Conservation (phyloP, 1,140 invertebrate species). For the Ceratina australensis region DNA sequence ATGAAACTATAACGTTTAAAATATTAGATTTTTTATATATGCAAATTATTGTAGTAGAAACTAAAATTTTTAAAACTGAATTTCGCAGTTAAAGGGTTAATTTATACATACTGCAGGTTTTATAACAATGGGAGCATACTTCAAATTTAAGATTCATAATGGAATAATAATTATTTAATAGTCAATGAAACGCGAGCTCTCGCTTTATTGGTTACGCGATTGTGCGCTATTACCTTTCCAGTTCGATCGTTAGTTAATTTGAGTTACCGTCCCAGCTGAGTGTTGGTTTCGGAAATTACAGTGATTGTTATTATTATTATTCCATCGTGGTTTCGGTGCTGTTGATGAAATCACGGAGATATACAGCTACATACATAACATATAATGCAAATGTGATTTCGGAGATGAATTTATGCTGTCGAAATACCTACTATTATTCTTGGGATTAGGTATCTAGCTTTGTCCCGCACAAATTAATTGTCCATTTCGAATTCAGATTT, state of each 20-base stretch:
- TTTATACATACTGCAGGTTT: too few relatives aligned
- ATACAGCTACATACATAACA: too few relatives aligned
- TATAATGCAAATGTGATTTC: neutral
- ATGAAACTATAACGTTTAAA: too few relatives aligned
- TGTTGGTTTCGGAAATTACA: neutral
- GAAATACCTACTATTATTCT: neutral
- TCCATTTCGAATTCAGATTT: neutral
- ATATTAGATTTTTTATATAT: too few relatives aligned
- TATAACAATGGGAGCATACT: too few relatives aligned
- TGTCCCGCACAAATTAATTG: neutral
- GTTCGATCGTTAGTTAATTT: neutral
- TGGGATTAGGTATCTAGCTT: neutral
- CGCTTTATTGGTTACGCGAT: neutral
- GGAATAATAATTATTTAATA: neutral
- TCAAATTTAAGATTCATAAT: too few relatives aligned
- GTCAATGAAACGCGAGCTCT: neutral
- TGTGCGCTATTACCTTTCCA: too few relatives aligned
- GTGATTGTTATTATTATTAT: neutral
- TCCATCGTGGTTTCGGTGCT: neutral
- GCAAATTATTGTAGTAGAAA: too few relatives aligned
- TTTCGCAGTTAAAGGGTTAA: too few relatives aligned
- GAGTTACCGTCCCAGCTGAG: neutral
- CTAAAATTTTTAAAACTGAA: too few relatives aligned
- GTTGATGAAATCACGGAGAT: neutral
- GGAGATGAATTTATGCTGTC: neutral